Evolutionary conservation across 2,888 invertebrate species (phyloP).

Genomic region (Deilephila elpenor): DNA sequence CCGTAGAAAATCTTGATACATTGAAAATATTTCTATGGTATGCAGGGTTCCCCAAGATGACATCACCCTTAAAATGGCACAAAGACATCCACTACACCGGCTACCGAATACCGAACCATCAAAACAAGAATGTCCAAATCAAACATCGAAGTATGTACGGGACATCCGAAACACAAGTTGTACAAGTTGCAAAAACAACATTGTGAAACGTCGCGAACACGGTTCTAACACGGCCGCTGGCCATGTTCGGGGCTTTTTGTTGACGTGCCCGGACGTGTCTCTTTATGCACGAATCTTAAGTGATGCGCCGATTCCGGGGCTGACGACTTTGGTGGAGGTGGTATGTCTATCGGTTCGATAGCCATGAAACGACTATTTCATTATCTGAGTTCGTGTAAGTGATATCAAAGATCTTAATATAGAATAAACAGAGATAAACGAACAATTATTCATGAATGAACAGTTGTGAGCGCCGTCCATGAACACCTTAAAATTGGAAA

Average conservation of each 20-base stretch:
- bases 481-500: too few species aligned
- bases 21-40: background rate
- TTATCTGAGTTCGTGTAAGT: too few species aligned
- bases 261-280: slow-evolving; percentile 59
- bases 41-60: too few species aligned
- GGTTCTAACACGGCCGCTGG: slow-evolving; percentile 54
- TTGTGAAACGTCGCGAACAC: slow-evolving; percentile 49
- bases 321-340: slow-evolving; percentile 5
- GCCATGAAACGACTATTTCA: too few species aligned
- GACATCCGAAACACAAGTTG: slow-evolving; percentile 52
- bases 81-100: too few species aligned
- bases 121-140: slow-evolving; percentile 48
- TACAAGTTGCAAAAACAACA: slow-evolving; percentile 48
- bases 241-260: slow-evolving; percentile 57
- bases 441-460: too few species aligned
- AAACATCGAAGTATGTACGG: slow-evolving; percentile 42
- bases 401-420: too few species aligned
- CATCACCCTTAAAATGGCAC: too few species aligned
- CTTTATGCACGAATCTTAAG: slow-evolving; percentile 66
- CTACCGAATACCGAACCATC: slow-evolving; percentile 4
- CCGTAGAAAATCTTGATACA: too few species aligned
- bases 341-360: slow-evolving; percentile 20
- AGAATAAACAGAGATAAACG: too few species aligned
- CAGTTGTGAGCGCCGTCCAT: too few species aligned
- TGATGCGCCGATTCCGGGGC: slow-evolving; percentile 47